Base-by-base conservation (phyloP, 2,797 vertebrate species). In the Podarcis siculus region DNA sequence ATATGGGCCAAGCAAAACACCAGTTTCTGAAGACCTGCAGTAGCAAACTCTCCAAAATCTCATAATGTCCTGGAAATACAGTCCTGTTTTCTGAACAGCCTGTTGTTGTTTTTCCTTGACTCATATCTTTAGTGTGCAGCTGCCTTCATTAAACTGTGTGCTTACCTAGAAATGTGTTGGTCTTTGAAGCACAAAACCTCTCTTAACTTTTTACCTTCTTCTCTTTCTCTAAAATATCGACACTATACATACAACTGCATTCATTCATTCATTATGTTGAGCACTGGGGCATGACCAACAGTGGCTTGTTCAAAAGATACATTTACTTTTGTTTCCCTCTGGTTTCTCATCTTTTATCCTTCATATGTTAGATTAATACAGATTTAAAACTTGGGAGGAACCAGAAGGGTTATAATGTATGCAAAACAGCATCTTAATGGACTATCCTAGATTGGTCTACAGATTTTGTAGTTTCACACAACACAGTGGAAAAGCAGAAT, bases 41-140 rank as follows among this genome's bases (percentile, higher is more conserved):
- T 67, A 32, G 42, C 27, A 42, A 82, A 82, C 45, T 45, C 71
- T 76, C 76, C 58, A 87, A 76, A 64, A 76, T 86, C n/a, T 79
- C 89, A 84, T 37, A 75, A 55, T 76, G 35, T 77, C 49, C 39
- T 27, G 64, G 66, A 88, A 78, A 86, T 77, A 86, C 25, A 61
- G 77, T 19, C 42, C 83, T 45, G 8, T 86, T 19, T 79, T 79
- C 13, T 49, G 67, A 69, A 79, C 76, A 71, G 77, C 64, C 66
- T n/a, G 77, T n/a, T 72, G 32, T 39, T 55, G 45, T 72, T 80
- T 55, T 71, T 25, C 30, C 76, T 86, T 86, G 77, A 86, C n/a
- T 79, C 64, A 80, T 71, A 13, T 27, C 23, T 39, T 69, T 10
- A 55, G 12, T 58, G 9, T 58, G 32, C 45, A 13, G 71, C 25